These are phyloP conservation scores for Patella pellucida DNA, from an alignment of 2,888 invertebrate species.

Conservation along the genomic window DNA sequence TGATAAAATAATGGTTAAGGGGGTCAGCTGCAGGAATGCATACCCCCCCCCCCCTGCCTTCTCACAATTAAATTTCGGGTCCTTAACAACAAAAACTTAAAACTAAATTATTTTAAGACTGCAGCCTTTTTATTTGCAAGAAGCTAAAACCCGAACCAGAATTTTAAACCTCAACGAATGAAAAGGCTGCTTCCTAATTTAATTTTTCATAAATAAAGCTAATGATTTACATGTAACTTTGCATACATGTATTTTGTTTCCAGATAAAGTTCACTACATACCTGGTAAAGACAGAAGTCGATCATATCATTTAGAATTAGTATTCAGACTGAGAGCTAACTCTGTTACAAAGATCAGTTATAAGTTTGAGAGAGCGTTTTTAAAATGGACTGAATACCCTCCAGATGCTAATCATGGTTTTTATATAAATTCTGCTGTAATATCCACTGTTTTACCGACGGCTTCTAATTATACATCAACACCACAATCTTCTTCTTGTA, in stretches of 20 bases:
- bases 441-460: conserved; percentile 84
- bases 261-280: conserved; percentile 65
- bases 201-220: conserved; percentile 9
- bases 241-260: conserved; percentile 21
- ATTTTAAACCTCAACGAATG: background rate
- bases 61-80: too few species aligned
- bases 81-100: too few species aligned
- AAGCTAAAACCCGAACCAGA: too few species aligned
- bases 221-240: background rate
- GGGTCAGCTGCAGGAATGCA: too few species aligned
- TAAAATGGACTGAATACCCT: conserved; percentile 99
- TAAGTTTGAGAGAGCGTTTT: conserved; percentile 94
- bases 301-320: conserved; percentile 88
- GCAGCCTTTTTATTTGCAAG: background rate
- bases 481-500: conserved; percentile 80
- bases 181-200: background rate
- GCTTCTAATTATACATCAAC: conserved; percentile 82
- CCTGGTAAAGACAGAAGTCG: conserved; percentile 88
- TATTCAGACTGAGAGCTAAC: conserved; percentile 83
- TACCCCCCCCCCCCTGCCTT: too few species aligned
- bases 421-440: conserved; percentile 90
- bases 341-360: conserved; percentile 86
- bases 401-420: conserved; percentile 99
- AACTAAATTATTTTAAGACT: too few species aligned
- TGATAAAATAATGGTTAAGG: too few species aligned